Percentiles rank a stretch among this genome's conserved stretches.
Evolutionary conservation across 2,797 vertebrate genomes (phyloP).

Genomic region (Ficedula albicollis): DNA sequence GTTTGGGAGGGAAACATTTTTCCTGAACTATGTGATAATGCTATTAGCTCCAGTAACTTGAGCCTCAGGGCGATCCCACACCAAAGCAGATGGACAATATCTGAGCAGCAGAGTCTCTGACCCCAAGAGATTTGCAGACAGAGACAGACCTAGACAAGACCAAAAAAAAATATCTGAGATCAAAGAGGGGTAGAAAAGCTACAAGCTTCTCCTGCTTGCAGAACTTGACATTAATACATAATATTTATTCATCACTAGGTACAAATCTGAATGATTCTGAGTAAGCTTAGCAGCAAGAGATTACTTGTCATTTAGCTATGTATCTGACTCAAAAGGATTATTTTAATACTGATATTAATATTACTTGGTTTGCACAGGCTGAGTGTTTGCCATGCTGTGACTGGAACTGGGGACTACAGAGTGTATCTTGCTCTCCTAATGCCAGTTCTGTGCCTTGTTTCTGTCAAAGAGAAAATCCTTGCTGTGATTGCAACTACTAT

Average conservation of each 20-base stretch:
- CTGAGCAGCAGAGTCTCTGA: not conserved
- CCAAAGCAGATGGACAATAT: not conserved
- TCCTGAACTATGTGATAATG: not conserved
- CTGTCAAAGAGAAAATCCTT: not conserved
- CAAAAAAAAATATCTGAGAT: not conserved
- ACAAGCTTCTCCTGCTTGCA: not conserved
- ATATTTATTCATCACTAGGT: not conserved
- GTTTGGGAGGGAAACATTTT: not conserved
- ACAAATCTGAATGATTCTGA: not conserved
- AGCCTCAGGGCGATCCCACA: not conserved
- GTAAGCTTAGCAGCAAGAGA: not conserved
- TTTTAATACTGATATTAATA: constrained; percentile 19
- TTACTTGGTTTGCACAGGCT: not conserved
- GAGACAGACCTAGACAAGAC: not conserved
- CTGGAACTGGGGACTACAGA: not conserved
- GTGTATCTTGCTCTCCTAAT: not conserved
- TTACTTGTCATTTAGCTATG: constrained; percentile 1
- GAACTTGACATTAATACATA: not conserved
- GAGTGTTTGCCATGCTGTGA: not conserved
- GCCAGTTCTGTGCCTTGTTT: not conserved
- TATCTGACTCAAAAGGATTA: constrained; percentile 11
- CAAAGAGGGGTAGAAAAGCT: not conserved
- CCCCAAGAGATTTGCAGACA: not conserved
- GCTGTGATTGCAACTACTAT: not conserved
- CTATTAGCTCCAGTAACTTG: not conserved